A percentile compares a stretch with the other conserved stretches of the same genome.
Evolutionary conservation across 2,797 vertebrate species (phyloP).

Genomic region (Myotis planiceps): DNA sequence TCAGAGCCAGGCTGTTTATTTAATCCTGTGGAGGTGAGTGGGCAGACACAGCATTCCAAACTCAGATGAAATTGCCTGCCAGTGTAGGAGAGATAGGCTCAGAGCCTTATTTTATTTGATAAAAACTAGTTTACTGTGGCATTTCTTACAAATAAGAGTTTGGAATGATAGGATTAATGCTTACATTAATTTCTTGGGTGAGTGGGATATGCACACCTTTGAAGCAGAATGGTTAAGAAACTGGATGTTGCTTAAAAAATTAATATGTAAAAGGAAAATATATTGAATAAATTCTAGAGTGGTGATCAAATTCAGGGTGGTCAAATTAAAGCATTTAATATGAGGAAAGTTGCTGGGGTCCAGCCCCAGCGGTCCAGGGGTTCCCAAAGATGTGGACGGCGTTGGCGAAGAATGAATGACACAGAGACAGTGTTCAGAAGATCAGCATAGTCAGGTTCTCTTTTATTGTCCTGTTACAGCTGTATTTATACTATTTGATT

Average conservation of each 20-base stretch:
- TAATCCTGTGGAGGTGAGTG: not conserved
- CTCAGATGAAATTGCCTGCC: not conserved
- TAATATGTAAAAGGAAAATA: not conserved
- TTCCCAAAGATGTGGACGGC: no score
- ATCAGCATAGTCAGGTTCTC: no score
- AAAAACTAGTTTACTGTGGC: not conserved
- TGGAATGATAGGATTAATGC: not conserved
- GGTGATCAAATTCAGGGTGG: not conserved
- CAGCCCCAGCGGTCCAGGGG: no score
- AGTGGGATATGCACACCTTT: not conserved
- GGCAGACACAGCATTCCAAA: not conserved
- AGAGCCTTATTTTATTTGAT: not conserved
- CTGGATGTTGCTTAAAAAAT: not conserved
- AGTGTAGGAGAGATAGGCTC: not conserved
- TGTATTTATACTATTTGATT: no score
- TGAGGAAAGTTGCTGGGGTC: not conserved
- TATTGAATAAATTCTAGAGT: not conserved
- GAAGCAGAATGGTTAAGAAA: not conserved
- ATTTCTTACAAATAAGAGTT: not conserved
- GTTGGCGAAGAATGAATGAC: no score
- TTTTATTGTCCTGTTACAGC: no score
- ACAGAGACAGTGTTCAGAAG: no score
- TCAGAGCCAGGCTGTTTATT: not conserved
- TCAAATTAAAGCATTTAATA: not conserved
- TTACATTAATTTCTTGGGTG: not conserved